These are phyloP conservation scores for Peromyscus aztecus DNA, from an alignment of 2,797 vertebrate species.

Conservation along the genomic window DNA sequence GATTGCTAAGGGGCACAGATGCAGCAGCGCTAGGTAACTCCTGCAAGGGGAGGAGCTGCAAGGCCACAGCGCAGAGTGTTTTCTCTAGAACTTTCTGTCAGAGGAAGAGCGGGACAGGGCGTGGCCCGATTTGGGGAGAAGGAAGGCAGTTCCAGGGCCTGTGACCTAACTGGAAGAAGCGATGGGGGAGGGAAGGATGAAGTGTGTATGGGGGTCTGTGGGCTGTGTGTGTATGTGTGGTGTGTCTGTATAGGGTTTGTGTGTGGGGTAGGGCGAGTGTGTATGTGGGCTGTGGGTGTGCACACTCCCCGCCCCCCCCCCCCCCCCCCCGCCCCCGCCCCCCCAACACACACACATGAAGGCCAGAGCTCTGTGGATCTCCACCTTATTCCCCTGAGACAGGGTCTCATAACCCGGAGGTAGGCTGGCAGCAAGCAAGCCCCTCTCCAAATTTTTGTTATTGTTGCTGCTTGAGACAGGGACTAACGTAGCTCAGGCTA, in stretches of 20 bases:
- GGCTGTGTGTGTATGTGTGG: too few relatives aligned
- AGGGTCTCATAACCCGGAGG: background rate
- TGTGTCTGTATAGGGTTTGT: too few relatives aligned
- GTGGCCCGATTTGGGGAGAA: background rate
- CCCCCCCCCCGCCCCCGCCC: too few relatives aligned
- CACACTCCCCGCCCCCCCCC: too few relatives aligned
- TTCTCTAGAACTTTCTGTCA: background rate
- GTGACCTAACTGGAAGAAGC: background rate
- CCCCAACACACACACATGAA: too few relatives aligned
- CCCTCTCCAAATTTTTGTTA: background rate
- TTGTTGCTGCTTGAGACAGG: background rate
- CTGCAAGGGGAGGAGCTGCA: background rate
- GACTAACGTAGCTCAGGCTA: background rate
- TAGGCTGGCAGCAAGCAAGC: background rate
- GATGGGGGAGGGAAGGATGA: background rate
- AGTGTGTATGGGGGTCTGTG: too few relatives aligned
- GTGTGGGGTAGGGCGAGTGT: too few relatives aligned
- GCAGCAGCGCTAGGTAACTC: background rate
- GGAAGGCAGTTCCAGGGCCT: background rate
- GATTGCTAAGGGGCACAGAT: background rate
- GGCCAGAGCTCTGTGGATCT: background rate
- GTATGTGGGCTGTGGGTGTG: too few relatives aligned
- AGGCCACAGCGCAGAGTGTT: background rate
- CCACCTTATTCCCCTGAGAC: background rate
- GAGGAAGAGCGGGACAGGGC: background rate